Base-by-base conservation (phyloP, 1,140 invertebrate species). In the Trichonephila clavipes region DNA sequence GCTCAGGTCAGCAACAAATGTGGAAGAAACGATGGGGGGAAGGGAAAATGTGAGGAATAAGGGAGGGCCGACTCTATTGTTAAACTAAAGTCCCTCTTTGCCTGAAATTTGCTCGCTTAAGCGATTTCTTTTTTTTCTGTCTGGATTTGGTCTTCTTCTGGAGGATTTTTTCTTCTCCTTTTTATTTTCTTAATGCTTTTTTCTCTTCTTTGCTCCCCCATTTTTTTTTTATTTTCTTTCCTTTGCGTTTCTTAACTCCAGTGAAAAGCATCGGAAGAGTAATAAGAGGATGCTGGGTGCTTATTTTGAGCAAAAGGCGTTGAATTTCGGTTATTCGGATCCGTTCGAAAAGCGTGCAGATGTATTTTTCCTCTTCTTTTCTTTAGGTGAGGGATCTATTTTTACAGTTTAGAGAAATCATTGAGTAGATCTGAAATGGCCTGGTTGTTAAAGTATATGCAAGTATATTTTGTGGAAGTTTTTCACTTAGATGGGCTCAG, bases 41-140 rank as follows among this genome's bases (percentile, higher is more conserved):
- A 51, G 61, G 8, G 88, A 90, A 24, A 51, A 51, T 10, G 51
- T 51, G 10, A 12, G 51, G 19, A 69, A 81, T 24, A 81, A 28
- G 34, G 51, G 51, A 81, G 69, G 72, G 66, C 28, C 72, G 72
- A 77, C 72, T 51, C 88, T 62, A 92, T 92, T 92, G 82, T 92
- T 91, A 81, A 91, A 83, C 89, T 92, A 66, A 85, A 92, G 64
- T 59, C 77, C 81, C 61, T 44, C 77, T 90, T 61, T 90, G 62
- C 58, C 61, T 59, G 82, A 92, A 92, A 92, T 92, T 92, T 92
- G 90, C 90, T 92, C 90, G 90, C 90, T 92, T 92, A 91, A 92
- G 90, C 90, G 90, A 86, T 40, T 86, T 92, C 58, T 86, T 92
- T 92, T 51, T 28, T 92, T 86, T 59, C 72, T 90, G 24, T 61